Evolutionary conservation across 2,797 vertebrate genomes (phyloP).

Genomic region (Enteromius afrohamiltoni): DNA sequence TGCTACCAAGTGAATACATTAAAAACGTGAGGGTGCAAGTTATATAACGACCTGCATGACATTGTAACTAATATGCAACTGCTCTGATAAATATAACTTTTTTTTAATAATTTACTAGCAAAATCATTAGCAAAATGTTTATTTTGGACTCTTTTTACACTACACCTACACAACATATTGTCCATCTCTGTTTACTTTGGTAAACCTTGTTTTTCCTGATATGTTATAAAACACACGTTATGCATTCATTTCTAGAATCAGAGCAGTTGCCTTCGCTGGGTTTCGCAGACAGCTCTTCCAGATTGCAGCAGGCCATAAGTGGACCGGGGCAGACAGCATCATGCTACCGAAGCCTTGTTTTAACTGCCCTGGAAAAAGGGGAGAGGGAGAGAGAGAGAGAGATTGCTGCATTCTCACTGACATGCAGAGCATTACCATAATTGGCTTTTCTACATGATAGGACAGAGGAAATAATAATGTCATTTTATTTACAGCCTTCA

Average conservation of each 20-base stretch:
- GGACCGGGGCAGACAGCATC: conserved; percentile 83
- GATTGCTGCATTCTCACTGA: conserved; percentile 94
- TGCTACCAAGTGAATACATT: not conserved
- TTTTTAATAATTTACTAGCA: no score
- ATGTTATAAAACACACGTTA: conserved; percentile 1
- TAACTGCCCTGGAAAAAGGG: conserved; percentile 74
- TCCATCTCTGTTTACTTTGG: not conserved
- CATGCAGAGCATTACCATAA: conserved; percentile 99
- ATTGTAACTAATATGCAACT: not conserved
- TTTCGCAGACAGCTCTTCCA: conserved; percentile 6
- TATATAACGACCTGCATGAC: not conserved
- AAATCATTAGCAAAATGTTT: not conserved
- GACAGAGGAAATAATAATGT: conserved; percentile 99
- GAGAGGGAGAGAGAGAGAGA: conserved; percentile 72
- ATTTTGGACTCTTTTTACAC: not conserved
- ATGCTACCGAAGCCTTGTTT: conserved; percentile 81
- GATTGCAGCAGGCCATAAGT: conserved; percentile 74
- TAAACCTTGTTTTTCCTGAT: not conserved
- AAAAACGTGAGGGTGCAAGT: not conserved
- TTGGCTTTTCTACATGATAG: conserved; percentile 99
- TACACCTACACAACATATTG: conserved; percentile 8
- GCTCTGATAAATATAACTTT: no score
- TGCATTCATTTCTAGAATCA: not conserved
- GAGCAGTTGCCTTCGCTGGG: not conserved
- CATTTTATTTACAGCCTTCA: conserved; percentile 99